Evolutionary conservation across 1,140 invertebrate species (phyloP).

Genomic region (Lasioglossum baleicum): DNA sequence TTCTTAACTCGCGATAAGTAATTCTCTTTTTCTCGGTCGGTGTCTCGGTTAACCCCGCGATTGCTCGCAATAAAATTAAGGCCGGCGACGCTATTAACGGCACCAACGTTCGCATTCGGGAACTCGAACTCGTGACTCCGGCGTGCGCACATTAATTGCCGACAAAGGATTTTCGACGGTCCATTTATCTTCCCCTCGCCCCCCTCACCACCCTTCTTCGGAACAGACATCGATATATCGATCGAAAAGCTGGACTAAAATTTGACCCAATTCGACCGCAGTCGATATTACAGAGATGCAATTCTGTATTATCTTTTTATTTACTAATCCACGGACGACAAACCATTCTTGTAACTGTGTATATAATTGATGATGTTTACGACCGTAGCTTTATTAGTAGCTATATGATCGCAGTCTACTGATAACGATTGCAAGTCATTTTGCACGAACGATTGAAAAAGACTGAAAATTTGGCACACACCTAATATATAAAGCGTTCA

Average conservation of each 20-base stretch:
- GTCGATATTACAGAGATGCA: no score
- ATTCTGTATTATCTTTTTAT: no score
- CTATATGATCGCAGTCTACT: no score
- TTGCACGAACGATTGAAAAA: no score
- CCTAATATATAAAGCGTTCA: no score
- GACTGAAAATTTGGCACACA: no score
- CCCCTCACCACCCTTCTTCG: not conserved
- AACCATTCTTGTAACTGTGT: no score
- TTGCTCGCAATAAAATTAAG: constrained; percentile 34
- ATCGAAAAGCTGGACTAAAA: not conserved
- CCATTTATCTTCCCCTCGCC: not conserved
- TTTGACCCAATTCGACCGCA: no score
- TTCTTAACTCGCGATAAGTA: constrained; percentile 5
- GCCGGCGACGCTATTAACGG: constrained; percentile 6
- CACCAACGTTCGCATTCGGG: not conserved
- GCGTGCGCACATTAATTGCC: constrained; percentile 16
- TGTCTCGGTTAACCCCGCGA: constrained; percentile 7
- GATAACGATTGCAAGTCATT: no score
- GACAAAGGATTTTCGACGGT: not conserved
- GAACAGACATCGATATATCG: constrained; percentile 13
- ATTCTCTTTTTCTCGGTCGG: not conserved
- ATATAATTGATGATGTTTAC: no score
- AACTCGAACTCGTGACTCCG: constrained; percentile 8
- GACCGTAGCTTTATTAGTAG: no score
- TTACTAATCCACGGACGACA: no score